Percentiles rank a stretch among this genome's conserved stretches.
Evolutionary conservation across 1,140 invertebrate species (phyloP).

Genomic region (Pseudomyrmex dendroicus): DNA sequence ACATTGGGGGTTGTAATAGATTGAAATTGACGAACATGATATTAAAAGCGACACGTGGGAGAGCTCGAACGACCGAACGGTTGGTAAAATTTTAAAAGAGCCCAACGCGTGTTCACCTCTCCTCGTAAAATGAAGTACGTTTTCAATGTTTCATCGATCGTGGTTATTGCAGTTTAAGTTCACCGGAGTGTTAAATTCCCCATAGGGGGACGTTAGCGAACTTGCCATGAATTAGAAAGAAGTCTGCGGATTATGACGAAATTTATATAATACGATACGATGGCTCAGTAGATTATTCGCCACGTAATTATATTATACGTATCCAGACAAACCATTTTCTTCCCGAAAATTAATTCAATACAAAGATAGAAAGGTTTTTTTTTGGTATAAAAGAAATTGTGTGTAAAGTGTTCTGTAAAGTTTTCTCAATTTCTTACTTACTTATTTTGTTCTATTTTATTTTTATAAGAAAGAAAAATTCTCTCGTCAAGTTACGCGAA

Average conservation of each 20-base stretch:
- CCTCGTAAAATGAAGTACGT: conserved; percentile 40
- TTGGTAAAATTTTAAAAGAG: conserved; percentile 36
- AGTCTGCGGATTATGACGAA: background rate
- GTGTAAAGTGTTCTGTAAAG: too few species aligned
- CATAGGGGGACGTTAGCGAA: conserved; percentile 9
- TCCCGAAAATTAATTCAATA: background rate
- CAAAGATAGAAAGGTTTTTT: background rate
- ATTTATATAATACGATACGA: conserved; percentile 4
- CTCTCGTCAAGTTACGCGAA: background rate
- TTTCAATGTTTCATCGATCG: conserved; percentile 48
- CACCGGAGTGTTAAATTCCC: conserved; percentile 29
- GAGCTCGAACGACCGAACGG: background rate
- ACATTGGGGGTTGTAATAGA: background rate
- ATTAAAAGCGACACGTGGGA: conserved; percentile 41
- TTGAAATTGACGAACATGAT: conserved; percentile 28
- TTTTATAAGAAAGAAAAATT: too few species aligned
- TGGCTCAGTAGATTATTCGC: background rate
- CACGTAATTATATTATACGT: background rate
- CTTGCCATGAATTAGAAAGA: background rate
- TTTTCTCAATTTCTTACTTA: too few species aligned
- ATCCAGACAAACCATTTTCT: conserved; percentile 1
- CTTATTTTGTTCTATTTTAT: too few species aligned
- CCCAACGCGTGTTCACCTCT: background rate
- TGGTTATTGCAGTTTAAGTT: conserved; percentile 49
- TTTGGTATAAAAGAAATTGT: too few species aligned